Evolutionary conservation across 1,140 invertebrate species (phyloP).

Genomic region (Orchestia grillus): DNA sequence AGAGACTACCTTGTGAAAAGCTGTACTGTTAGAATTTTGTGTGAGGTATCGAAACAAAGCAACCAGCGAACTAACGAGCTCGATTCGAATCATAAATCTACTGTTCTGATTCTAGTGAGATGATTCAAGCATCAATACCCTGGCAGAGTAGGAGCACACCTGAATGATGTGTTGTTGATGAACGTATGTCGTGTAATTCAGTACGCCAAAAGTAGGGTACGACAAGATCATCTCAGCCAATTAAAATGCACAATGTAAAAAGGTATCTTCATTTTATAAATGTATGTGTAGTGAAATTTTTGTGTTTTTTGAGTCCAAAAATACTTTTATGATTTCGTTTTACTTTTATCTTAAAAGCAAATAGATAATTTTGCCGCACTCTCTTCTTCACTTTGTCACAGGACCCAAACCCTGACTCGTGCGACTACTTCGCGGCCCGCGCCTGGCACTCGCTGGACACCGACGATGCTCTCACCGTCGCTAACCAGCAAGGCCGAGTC

Average conservation of each 20-base stretch:
- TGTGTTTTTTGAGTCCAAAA: not conserved
- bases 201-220: too few relatives aligned
- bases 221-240: too few relatives aligned
- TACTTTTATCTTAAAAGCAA: not conserved
- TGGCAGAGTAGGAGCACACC: too few relatives aligned
- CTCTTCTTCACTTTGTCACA: not conserved
- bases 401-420: conserved; percentile 62
- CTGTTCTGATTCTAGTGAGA: too few relatives aligned
- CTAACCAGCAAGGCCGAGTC: conserved; percentile 62
- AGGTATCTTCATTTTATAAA: not conserved
- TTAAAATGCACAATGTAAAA: not conserved
- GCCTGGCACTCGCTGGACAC: conserved; percentile 50
- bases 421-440: conserved; percentile 63
- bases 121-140: too few relatives aligned
- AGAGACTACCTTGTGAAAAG: too few relatives aligned
- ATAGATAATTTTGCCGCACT: not conserved
- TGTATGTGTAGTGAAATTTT: not conserved
- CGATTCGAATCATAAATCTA: too few relatives aligned
- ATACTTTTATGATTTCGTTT: not conserved
- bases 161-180: too few relatives aligned
- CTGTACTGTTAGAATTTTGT: too few relatives aligned
- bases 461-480: conserved; percentile 52
- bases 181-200: too few relatives aligned
- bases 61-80: too few relatives aligned
- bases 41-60: too few relatives aligned